Base-by-base conservation (phyloP, 2,113 vertebrate species). In the Engystomops pustulosus region DNA sequence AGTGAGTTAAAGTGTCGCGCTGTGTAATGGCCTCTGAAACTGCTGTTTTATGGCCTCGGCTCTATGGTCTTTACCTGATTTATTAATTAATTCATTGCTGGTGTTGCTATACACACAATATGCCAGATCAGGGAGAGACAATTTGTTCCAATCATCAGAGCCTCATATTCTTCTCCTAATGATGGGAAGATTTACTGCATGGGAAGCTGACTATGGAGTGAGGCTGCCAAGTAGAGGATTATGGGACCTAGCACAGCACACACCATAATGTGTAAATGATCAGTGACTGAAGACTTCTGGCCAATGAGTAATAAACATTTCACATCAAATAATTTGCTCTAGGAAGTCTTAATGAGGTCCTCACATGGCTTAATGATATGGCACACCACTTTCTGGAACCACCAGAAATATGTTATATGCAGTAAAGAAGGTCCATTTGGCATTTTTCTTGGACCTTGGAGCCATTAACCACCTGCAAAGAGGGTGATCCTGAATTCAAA, bases 31-130 rank as follows among this genome's bases (percentile, higher is more conserved):
- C 30, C 51, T 49, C 49, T 36, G 47, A 55, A 55, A 32, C 74
- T 36, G 74, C 74, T 77, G 74, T 14, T 77, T 77, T 77, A 77
- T 58, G 30, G 18, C 74, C 34, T 7, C n/a, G 1, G 74, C 74
- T 77, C 74, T 53, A 38, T 58, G 74, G 74, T 77, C 49, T 55
- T 36, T 36, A 77, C 45, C 74, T 80, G 78, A 80, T 80, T 80
- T 80, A 80, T 68, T 80, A 49, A 80, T 67, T 68, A 25, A 47
- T 68, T 68, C 78, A 34, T 32, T 34, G 41, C 38, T 80, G 78
- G 78, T 68, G 41, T 47, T 47, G 62, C 41, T 51, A 80, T 30
- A 30, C 38, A 80, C 55, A 80, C 58, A 80, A 80, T 80, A 65
- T n/a, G 60, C 58, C 60, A 30, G 68, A 80, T 67, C 44, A 47